A percentile compares a stretch with the other conserved stretches of the same genome.
phyloP scores from a whole-genome alignment of 2,113 vertebrate species.

The Anolis sagrei region DNA sequence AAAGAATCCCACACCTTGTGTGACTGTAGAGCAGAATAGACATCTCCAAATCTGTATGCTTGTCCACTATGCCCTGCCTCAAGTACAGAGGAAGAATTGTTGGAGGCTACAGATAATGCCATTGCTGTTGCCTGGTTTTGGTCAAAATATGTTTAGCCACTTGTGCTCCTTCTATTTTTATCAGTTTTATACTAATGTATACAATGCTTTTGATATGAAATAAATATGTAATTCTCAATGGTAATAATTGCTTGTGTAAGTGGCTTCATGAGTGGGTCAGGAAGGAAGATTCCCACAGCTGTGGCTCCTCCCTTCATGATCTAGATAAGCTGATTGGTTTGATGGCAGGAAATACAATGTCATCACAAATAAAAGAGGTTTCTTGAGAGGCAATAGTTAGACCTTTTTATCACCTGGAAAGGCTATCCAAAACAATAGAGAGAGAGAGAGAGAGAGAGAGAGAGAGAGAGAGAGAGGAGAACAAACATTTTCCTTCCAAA shows the following conservation, averaged over 20 bases:
- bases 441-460: not conserved
- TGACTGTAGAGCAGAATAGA: no score
- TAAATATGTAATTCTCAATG: no score
- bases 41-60: no score
- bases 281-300: not conserved
- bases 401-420: not conserved
- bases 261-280: not conserved
- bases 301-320: not conserved
- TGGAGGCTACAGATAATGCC: no score
- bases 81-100: no score
- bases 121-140: no score
- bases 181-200: no score
- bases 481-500: not conserved
- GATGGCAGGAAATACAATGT: not conserved
- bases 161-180: no score
- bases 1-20: no score
- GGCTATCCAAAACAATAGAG: not conserved
- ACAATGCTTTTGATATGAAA: no score
- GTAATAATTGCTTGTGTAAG: not conserved
- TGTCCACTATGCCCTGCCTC: no score
- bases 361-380: not conserved
- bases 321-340: not conserved
- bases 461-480: not conserved
- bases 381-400: not conserved
- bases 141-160: no score